Evolutionary conservation across 2,797 vertebrate species (phyloP), one percentile per base, ranked within the genome.

Genomic region (Poecile montanus): DNA sequence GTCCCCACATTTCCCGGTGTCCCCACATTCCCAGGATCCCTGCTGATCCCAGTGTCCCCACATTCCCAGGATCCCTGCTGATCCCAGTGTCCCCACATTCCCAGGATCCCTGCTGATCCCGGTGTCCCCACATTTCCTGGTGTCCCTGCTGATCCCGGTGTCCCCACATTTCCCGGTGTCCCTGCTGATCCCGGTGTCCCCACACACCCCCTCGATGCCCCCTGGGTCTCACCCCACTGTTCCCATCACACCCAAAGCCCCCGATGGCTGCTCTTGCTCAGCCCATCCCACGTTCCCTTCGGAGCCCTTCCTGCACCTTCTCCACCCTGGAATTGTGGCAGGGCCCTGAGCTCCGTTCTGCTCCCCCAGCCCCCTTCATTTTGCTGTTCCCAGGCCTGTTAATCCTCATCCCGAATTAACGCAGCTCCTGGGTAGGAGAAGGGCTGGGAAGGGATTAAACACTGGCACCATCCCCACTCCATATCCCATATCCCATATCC

Each of bases 391-490:
- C 1, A 27, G 56, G 20, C 44, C 71, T 61, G 8, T 3, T 11
- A 34, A 34, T 34, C 9, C 32, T 38, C 0, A 22, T 5, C 81
- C 66, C 48, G 2, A 53, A 21, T 22, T 23, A 2, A 16, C 0
- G 0, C 30, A 6, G 32, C 9, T 51, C 30, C 21, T 26, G 0
- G 21, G 9, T 0, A 11, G 51, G 26, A 61, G 44, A 15, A 11
- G 20, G 57, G 92, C 30, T 17, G 83, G 72, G 76, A 93, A 95
- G 80, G 88, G 86, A 93, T 93, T 95, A 92, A 96, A 58, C 56
- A 9, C 48, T 44, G 51, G 66, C 44, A 2, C 60, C 40, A 7
- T 85, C 58, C 70, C 78, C 74, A 53, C 16, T 15, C 42, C 42
- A 42, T 16, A 42, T 42, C 42, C 42, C 16, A 42, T 42, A 42